Base-by-base conservation (phyloP, 2,888 invertebrate genomes). In the Temnothorax unifasciatus region DNA sequence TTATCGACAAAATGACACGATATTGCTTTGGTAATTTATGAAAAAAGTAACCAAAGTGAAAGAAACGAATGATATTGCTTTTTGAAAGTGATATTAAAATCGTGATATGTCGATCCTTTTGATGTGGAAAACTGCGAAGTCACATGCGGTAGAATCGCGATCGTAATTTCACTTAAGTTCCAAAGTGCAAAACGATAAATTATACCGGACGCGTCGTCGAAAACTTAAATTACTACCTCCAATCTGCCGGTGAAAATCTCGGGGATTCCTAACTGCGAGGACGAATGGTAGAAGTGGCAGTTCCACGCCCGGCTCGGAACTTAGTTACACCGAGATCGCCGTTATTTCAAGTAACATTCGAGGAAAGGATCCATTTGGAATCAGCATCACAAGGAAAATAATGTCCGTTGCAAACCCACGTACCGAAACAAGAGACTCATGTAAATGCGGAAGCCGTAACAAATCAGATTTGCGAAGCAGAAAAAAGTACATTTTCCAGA, bases 131-230 rank as follows among this genome's bases (percentile, higher is more conserved):
- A 18, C 13, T 11, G 18, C 2, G 38, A 4, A 69, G 21, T 18
- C 34, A 76, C 38, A 52, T 64, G 57, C 29, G 29, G 21, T 25
- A 21, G 54, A 71, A 18, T 68, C n/a, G 54, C 1, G 41, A 44
- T 21, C 44, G 5, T 57, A 68, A 77, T 11, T 81, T 69, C 38
- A 73, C 25, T 81, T 81, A 73, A 81, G 73, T 73, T 81, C 15
- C 34, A 71, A 61, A 57, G 18, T 2, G 18, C 38, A 59, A 47
- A 59, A 59, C 18, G 47, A 71, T 47, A 38, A 79, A 61, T 34
- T 25, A 59, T 29, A 34, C 34, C 44, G 25, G 29, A 41, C n/a
- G 21, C 21, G 59, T 73, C 47, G 21, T 79, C 2, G 73, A 38
- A 38, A 81, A 73, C 79, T 81, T 73, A 73, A 50, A 81, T 81